A percentile compares a stretch with the other conserved stretches of the same genome.
phyloP scores from a whole-genome alignment of 2,797 vertebrate species.

The Pristis pectinata region DNA sequence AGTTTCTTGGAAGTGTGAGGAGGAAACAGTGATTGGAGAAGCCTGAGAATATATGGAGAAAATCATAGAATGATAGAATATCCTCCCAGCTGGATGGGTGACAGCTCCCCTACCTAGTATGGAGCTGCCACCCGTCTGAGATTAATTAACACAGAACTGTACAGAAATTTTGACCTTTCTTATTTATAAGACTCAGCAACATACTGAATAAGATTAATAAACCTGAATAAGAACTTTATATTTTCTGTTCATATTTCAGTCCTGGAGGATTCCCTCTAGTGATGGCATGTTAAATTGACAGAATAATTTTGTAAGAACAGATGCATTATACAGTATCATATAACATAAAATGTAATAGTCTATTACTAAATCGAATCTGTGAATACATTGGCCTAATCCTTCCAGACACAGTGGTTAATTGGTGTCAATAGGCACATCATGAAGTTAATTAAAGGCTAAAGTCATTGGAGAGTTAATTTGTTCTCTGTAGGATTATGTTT shows the following conservation, averaged over 20 bases:
- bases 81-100: too few species aligned
- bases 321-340: background rate
- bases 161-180: background rate
- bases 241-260: slow-evolving; percentile 6
- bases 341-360: background rate
- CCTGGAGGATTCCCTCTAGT: background rate
- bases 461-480: background rate
- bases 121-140: background rate
- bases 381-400: background rate
- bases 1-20: background rate
- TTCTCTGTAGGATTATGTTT: background rate
- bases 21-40: background rate
- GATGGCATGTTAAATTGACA: background rate
- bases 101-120: background rate
- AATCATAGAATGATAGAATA: background rate
- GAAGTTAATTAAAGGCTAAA: background rate
- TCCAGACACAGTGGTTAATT: background rate
- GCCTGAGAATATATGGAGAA: background rate
- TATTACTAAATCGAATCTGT: background rate
- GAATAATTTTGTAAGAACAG: background rate
- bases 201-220: background rate
- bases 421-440: background rate
- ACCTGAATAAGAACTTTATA: background rate
- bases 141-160: background rate
- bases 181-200: background rate